A percentile compares a stretch with the other conserved stretches of the same genome.
These are phyloP conservation scores for Philantomba maxwellii DNA, from an alignment of 2,113 vertebrate genomes.

Conservation along the genomic window DNA sequence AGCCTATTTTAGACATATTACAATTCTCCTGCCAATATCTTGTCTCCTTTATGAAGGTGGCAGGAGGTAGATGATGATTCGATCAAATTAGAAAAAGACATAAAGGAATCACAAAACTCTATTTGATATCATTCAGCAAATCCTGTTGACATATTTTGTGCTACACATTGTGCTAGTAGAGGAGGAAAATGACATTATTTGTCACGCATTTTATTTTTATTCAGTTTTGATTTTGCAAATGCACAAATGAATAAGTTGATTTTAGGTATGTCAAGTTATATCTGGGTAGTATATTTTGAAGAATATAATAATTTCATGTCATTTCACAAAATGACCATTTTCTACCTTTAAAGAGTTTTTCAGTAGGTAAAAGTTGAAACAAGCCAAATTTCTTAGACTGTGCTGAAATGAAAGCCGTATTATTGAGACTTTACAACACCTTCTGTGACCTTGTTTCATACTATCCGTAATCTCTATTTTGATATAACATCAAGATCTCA, in stretches of 20 bases:
- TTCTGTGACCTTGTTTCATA: background rate
- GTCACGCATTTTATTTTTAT: background rate
- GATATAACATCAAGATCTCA: background rate
- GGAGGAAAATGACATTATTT: background rate
- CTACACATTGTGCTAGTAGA: background rate
- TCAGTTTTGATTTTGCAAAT: background rate
- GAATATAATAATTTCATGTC: background rate
- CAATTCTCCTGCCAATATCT: background rate
- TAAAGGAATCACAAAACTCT: background rate
- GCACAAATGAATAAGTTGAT: background rate
- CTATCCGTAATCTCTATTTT: too few species aligned
- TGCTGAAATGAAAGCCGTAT: background rate
- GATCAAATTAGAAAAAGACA: background rate
- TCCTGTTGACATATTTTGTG: background rate
- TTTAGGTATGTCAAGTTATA: background rate
- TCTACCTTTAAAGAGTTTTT: background rate
- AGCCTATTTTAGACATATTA: background rate
- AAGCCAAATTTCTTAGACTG: background rate
- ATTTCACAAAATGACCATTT: background rate
- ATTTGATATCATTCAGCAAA: background rate
- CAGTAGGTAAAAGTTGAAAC: background rate
- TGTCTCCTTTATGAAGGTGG: background rate
- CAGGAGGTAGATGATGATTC: background rate
- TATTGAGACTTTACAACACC: fast-evolving
- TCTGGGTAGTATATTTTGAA: background rate